A percentile compares a stretch with the other conserved stretches of the same genome.
phyloP scores from a whole-genome alignment of 1,140 invertebrate genomes.

The Eriosoma lanigerum region DNA sequence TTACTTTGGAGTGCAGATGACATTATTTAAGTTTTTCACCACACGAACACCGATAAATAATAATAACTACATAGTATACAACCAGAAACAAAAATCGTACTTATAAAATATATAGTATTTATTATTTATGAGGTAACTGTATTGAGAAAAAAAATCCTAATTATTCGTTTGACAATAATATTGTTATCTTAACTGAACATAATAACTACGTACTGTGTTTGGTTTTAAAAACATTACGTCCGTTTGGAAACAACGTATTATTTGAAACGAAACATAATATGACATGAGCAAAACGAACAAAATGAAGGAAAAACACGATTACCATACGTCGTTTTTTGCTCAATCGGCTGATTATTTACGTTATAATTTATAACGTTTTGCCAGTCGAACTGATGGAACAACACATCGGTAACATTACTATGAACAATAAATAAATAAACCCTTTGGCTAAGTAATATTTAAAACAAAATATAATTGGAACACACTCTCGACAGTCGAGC shows the following conservation, averaged over 20 bases:
- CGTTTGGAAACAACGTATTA: neutral
- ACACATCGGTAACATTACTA: no score
- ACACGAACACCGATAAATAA: slow-evolving; percentile 19
- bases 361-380: no score
- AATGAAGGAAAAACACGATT: neutral
- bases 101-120: neutral
- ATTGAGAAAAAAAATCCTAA: neutral
- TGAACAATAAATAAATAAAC: no score
- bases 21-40: neutral
- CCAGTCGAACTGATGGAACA: no score
- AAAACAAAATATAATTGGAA: no score
- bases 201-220: no score
- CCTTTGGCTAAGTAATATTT: no score
- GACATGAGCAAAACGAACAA: neutral
- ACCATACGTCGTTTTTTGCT: no score
- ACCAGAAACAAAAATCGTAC: neutral
- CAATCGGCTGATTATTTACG: no score
- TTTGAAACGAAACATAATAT: neutral
- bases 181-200: neutral
- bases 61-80: slow-evolving; percentile 29
- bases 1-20: neutral
- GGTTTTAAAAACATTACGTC: neutral
- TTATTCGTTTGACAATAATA: neutral
- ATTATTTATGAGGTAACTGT: slow-evolving; percentile 42
- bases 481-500: no score